Evolutionary conservation across 2,888 invertebrate species (phyloP).

Genomic region (Tiphia femorata): DNA sequence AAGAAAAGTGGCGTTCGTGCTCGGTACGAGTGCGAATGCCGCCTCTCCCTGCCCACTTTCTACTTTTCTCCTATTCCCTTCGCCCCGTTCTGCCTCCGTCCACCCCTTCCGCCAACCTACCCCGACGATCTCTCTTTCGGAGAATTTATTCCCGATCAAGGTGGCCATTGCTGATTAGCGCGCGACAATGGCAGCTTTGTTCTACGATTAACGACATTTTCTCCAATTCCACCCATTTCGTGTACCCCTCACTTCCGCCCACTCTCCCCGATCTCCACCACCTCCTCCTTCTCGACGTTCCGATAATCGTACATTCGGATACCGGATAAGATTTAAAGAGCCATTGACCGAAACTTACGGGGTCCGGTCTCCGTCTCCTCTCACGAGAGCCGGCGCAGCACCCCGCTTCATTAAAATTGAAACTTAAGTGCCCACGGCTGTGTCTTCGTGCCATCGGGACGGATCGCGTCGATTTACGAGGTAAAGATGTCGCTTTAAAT

Average conservation of each 20-base stretch:
- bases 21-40: slow-evolving; percentile 19
- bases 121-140: too few species aligned
- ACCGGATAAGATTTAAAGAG: slow-evolving; percentile 47
- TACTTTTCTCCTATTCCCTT: too few species aligned
- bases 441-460: slow-evolving; percentile 5
- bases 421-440: slow-evolving; percentile 20
- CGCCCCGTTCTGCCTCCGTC: too few species aligned
- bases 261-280: neutral
- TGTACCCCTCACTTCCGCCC: slow-evolving; percentile 33
- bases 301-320: slow-evolving; percentile 49
- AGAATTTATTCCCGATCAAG: slow-evolving; percentile 50
- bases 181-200: slow-evolving; percentile 45
- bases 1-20: slow-evolving; percentile 54
- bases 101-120: too few species aligned
- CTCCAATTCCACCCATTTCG: slow-evolving; percentile 50
- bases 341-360: slow-evolving; percentile 40
- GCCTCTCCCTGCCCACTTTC: slow-evolving; percentile 13
- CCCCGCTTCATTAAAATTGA: slow-evolving; percentile 44
- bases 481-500: neutral
- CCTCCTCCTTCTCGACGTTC: neutral
- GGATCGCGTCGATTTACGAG: slow-evolving; percentile 17
- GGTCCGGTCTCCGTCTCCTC: slow-evolving; percentile 12
- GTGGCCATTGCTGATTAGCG: slow-evolving; percentile 48
- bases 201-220: slow-evolving; percentile 51
- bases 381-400: neutral